Evolutionary conservation across 2,113 vertebrate species (phyloP), one percentile per base, ranked within the genome.

Genomic region (Seriola rivoliana): DNA sequence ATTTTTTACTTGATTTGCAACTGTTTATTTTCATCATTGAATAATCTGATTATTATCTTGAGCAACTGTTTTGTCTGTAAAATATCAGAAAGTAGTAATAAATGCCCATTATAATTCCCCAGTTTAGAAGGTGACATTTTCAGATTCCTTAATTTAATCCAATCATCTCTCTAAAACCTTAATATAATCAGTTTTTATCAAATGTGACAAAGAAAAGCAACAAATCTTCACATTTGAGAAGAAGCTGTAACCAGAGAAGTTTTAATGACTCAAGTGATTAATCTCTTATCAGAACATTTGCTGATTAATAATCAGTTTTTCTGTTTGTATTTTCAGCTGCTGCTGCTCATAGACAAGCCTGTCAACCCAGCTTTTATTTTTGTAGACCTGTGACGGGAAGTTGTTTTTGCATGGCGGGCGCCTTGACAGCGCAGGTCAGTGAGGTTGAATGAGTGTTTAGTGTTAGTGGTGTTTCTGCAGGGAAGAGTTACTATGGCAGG

Each of bases 401-500:
- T 60, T 1, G 70, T 40, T 29, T 58, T 32, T 68, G 2, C 44
- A 19, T 3, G 25, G 57, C 0, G 1, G 57, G 1, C 8, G 58
- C 13, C 44, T 71, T 88, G 71, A 83, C 52, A 0, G 11, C 0
- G 32, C 21, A 13, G 84, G 82, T 84, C 84, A 87, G 80, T 3
- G 74, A 64, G 81, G 71, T 62, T 85, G 84, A 87, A 66, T 86
- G 86, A 71, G 44, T 42, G 46, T 50, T 72, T 3, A 36, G 82
- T 82, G 75, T 74, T 10, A 1, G 77, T 72, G 46, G 54, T 32
- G 16, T 57, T 72, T 11, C 29, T 74, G 70, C 79, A 60, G 38
- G 21, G 42, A 1, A 78, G 36, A 48, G 29, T 36, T 3, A 74
- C 60, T 12, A 92, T 93, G 92, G 88, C 81, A 34, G 81, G 48